Evolutionary conservation across 2,113 vertebrate genomes (phyloP), one percentile per base, ranked within the genome.

Genomic region (Seriola dumerili): DNA sequence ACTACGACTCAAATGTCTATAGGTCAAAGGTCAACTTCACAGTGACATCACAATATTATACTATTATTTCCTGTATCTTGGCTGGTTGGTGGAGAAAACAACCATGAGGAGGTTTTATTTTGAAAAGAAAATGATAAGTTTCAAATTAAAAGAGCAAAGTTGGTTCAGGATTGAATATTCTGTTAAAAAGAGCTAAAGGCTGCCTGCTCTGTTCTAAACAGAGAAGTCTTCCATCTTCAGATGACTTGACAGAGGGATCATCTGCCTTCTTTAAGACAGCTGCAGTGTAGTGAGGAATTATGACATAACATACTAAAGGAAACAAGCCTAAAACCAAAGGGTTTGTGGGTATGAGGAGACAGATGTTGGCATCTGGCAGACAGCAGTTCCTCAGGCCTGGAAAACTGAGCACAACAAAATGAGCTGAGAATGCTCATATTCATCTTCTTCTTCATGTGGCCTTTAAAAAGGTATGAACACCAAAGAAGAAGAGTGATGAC

Each of bases 321-420:
- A 58, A 52, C 17, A 63, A 63, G 8, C 25, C 13, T 23, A 32
- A 85, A 85, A 69, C 16, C 17, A 64, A 63, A 16, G 17, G 16
- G 32, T 25, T 78, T 74, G n/a, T 77, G 42, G 69, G n/a, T 46
- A 38, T 52, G 16, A 80, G 50, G 32, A 63, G 46, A 62, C 69
- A 78, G 69, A 67, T 80, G 68, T 52, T 66, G 19, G 32, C 65
- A 74, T 70, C 44, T 64, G 80, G 76, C 16, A 61, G 44, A 11
- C 42, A 54, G n/a, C 40, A 52, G 25, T 36, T 61, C 1, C 36
- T 59, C 40, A 0, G n/a, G 57, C 29, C 72, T 29, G 4, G 46
- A 55, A 50, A 48, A 13, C 19, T 75, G 16, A 76, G 38, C 25
- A 38, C 25, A 63, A 32, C 10, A 40, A 79, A 48, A 23, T 9